Conservation (phyloP, 1,140 invertebrate species). For the Medauroidea extradentata region DNA sequence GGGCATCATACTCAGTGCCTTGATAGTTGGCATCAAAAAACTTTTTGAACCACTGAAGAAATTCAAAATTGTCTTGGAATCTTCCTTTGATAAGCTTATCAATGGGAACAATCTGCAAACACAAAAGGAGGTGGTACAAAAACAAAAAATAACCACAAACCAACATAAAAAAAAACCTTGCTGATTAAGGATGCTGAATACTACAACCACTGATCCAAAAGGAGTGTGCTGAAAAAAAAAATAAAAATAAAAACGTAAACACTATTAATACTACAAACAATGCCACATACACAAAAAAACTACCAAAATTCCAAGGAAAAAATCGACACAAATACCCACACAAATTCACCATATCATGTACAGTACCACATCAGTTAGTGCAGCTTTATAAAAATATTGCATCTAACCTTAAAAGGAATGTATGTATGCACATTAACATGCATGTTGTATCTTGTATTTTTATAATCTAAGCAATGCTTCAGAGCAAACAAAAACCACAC, state of each 20-base stretch:
- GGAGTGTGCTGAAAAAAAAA: constrained; percentile 17
- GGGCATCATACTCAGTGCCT: constrained; percentile 86
- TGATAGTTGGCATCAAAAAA: constrained; percentile 98
- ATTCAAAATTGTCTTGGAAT: constrained; percentile 99
- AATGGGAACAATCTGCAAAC: constrained; percentile 76
- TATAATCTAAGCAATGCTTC: no score
- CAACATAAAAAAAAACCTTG: constrained; percentile 17
- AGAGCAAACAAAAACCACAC: no score
- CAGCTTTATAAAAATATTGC: no score
- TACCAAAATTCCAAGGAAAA: no score
- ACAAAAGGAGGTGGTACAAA: constrained; percentile 15
- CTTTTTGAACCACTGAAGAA: constrained; percentile 99
- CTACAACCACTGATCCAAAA: background rate
- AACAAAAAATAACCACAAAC: constrained; percentile 13
- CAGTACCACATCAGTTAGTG: no score
- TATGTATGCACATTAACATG: no score
- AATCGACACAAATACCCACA: background rate
- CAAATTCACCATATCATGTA: no score
- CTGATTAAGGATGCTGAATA: background rate
- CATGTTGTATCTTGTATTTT: no score
- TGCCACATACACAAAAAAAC: no score
- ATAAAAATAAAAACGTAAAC: constrained; percentile 9
- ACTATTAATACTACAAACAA: no score
- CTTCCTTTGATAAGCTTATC: constrained; percentile 89
- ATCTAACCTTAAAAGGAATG: no score